Evolutionary conservation across 2,113 vertebrate genomes (phyloP).

Genomic region (Piprites chloris): DNA sequence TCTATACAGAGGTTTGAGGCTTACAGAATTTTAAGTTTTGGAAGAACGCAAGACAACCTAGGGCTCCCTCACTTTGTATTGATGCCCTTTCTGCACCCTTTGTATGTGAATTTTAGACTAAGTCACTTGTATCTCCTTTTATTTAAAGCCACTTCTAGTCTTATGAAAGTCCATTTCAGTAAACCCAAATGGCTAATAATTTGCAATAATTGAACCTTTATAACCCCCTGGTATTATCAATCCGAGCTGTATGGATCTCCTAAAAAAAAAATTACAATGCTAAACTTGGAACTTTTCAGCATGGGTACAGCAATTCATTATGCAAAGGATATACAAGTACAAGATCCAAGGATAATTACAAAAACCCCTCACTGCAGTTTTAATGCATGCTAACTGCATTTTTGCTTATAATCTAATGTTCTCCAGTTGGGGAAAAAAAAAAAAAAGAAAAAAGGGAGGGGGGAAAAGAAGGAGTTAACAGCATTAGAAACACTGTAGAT

Average conservation of each 20-base stretch:
- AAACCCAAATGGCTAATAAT: neutral
- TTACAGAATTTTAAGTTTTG: neutral
- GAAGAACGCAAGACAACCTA: neutral
- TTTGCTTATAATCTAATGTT: neutral
- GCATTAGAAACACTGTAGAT: neutral
- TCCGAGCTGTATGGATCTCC: neutral
- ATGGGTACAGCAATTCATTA: neutral
- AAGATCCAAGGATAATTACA: neutral
- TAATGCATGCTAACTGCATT: neutral
- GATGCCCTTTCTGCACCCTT: neutral
- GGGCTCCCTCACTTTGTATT: neutral
- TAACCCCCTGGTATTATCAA: accelerated
- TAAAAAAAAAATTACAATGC: neutral
- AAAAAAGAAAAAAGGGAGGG: no score
- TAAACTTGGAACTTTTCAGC: neutral
- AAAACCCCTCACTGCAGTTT: neutral
- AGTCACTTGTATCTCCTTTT: neutral
- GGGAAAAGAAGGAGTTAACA: neutral
- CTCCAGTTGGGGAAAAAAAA: neutral
- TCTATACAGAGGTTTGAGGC: neutral
- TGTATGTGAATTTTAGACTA: neutral
- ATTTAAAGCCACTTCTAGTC: neutral
- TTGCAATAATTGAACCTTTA: neutral
- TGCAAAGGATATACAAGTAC: neutral
- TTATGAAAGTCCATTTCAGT: neutral